Evolutionary conservation across 2,888 invertebrate species (phyloP), one percentile per base, ranked within the genome.

Genomic region (Limulus polyphemus): DNA sequence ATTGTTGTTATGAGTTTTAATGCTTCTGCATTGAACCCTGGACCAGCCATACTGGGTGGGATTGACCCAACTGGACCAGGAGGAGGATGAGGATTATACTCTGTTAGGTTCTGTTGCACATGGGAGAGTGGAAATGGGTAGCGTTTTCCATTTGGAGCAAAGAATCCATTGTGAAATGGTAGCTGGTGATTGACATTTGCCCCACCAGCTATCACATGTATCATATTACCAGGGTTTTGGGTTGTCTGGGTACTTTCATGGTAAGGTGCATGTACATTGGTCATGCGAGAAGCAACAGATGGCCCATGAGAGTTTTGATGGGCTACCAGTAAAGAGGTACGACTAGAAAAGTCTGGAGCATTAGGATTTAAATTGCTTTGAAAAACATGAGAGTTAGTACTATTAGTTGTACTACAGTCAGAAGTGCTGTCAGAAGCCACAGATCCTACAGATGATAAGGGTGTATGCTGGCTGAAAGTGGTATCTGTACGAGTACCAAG

Each of bases 261-360:
- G 32, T 32, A 32, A 32, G 32, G 32, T 32, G 32, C 32, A 32
- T 32, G 32, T 32, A 32, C 32, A 32, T 32, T 32, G 7, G 32
- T 32, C 32, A 32, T 32, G 32, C 32, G 7, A 32, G 32, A 32
- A 32, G 32, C 32, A 32, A 32, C 32, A 32, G 32, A 32, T 32
- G 32, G 32, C 32, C 32, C 32, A 32, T 32, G 32, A 32, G 32
- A 32, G 32, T 32, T 32, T 32, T 32, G 32, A 32, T 32, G 32
- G 32, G 32, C 32, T 32, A 32, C 3, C 32, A 32, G 32, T 32
- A 32, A 7, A 32, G 67, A 64, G 48, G 79, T 71, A 52, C 80
- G 78, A 66, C 82, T 81, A 0, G 84, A 82, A 74, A 88, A 90
- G 71, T 87, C 86, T 0, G 88, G 87, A 7, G 88, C 88, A 70